Percentiles rank a stretch among this genome's conserved stretches.
phyloP scores from a whole-genome alignment of 2,888 invertebrate species.

The Antheraea assamensis region DNA sequence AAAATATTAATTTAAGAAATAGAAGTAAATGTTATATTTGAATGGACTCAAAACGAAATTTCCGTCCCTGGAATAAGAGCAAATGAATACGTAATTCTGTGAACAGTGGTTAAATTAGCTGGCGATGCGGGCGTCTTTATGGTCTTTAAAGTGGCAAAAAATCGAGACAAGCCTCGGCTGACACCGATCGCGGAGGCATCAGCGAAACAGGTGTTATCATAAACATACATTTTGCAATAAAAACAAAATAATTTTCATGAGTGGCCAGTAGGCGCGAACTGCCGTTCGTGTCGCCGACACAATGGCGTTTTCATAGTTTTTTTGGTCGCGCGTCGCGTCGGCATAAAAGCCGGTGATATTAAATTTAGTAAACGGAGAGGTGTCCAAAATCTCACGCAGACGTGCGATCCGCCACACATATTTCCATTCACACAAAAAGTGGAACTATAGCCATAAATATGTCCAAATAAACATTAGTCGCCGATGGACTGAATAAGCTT shows the following conservation, averaged over 20 bases:
- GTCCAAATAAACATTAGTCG: constrained; percentile 82
- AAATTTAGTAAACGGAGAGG: constrained; percentile 82
- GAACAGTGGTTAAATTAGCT: constrained; percentile 80
- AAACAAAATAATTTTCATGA: constrained; percentile 82
- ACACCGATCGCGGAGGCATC: constrained; percentile 81
- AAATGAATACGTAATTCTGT: constrained; percentile 71
- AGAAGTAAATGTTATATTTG: constrained; percentile 19
- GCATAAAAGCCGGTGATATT: constrained; percentile 79
- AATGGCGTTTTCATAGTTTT: constrained; percentile 79
- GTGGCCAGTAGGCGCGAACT: constrained; percentile 80
- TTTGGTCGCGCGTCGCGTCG: constrained; percentile 59
- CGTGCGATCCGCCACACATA: constrained; percentile 83
- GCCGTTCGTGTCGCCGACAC: constrained; percentile 79
- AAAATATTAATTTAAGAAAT: constrained; percentile 7
- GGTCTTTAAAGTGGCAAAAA: constrained; percentile 81
- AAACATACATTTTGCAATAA: constrained; percentile 82
- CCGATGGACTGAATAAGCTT: constrained; percentile 64
- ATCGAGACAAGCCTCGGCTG: constrained; percentile 75
- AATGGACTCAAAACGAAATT: constrained; percentile 20
- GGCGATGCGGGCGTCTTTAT: constrained; percentile 80
- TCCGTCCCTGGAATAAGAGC: constrained; percentile 21
- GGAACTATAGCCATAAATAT: constrained; percentile 83
- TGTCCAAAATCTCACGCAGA: constrained; percentile 82
- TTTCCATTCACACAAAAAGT: constrained; percentile 82
- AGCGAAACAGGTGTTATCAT: constrained; percentile 82